Base-by-base conservation (phyloP, 1,140 invertebrate species). In the Cardiocondyla obscurior region DNA sequence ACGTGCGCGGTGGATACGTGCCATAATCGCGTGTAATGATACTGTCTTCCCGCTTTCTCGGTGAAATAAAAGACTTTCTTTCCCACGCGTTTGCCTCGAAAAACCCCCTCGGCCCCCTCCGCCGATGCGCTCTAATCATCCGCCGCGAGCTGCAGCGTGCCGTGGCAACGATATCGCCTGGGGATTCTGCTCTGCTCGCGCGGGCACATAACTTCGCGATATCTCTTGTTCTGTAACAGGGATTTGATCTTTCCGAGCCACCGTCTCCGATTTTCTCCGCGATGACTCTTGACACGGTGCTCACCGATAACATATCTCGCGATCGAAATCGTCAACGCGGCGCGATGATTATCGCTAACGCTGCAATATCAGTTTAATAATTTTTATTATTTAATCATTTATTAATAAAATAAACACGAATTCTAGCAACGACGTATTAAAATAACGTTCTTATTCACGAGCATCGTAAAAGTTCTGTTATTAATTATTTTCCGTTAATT, bases 51-150 rank as follows among this genome's bases (percentile, higher is more conserved):
- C 46, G 62, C 74, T 79, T 79, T 79, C 74, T 67, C 74, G 46
- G 19, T 64, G 62, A 79, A 79, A 79, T 79, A 79, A 69, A 79
- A 42, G 46, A 79, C 74, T 79, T 79, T 79, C 74, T 79, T 79
- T 79, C 74, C 46, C 74, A 79, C 62, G 74, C 74, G 62, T 22
- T 46, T 60, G 60, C 49, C 74, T 67, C 46, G 49, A 67, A 69
- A 79, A 79, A 33, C 16, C 30, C 53, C n/a, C 36, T 8, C 19
- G 6, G 3, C 0, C 8, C 16, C n/a, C n/a, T n/a, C n/a, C n/a
- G n/a, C n/a, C 30, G n/a, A 30, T 69, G 44, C 55, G 19, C 57
- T 65, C 44, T 53, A 51, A 67, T 67, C 74, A 67, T 39, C 60
- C 33, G 74, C 44, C 33, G 22, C 22, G 60, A 53, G 22, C 39